phyloP scores from a whole-genome alignment of 2,888 invertebrate genomes.

The Caenorhabditis wallacei region DNA sequence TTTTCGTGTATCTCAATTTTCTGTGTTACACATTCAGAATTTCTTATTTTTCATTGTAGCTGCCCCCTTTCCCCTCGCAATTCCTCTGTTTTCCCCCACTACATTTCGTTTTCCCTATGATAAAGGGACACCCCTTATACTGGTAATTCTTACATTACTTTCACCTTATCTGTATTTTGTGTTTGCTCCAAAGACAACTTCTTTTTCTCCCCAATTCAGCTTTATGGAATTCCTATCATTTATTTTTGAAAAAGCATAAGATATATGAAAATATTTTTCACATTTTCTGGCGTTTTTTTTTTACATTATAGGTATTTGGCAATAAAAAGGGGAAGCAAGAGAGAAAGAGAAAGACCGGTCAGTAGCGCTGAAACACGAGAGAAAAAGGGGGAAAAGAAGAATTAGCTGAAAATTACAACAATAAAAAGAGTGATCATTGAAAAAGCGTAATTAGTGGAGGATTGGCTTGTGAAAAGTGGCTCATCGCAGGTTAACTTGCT shows the following conservation, averaged over 20 bases:
- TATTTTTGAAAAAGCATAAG: slow-evolving; percentile 52
- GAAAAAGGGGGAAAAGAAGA: slow-evolving; percentile 1
- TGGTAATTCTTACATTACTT: slow-evolving; percentile 18
- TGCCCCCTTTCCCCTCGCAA: too few relatives aligned
- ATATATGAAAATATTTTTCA: slow-evolving; percentile 43
- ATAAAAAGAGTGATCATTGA: background rate
- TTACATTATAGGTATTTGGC: slow-evolving; percentile 27
- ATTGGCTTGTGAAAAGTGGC: slow-evolving; percentile 47
- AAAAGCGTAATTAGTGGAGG: background rate
- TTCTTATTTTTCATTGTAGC: background rate
- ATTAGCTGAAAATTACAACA: background rate
- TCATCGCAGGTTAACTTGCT: slow-evolving; percentile 69
- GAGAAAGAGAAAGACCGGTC: slow-evolving; percentile 53
- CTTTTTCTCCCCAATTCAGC: slow-evolving; percentile 19
- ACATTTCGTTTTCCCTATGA: slow-evolving; percentile 27
- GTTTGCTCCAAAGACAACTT: slow-evolving; percentile 14
- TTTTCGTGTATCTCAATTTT: slow-evolving; percentile 36
- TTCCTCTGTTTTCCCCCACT: background rate
- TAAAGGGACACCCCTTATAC: slow-evolving; percentile 18
- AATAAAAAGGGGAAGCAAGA: slow-evolving; percentile 31
- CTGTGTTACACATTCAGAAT: slow-evolving; percentile 34
- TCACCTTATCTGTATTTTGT: slow-evolving; percentile 27
- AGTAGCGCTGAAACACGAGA: slow-evolving; percentile 61
- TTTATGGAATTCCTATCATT: slow-evolving; percentile 44
- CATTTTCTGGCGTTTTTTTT: background rate